phyloP scores from a whole-genome alignment of 2,113 vertebrate species.

The Lota lota region DNA sequence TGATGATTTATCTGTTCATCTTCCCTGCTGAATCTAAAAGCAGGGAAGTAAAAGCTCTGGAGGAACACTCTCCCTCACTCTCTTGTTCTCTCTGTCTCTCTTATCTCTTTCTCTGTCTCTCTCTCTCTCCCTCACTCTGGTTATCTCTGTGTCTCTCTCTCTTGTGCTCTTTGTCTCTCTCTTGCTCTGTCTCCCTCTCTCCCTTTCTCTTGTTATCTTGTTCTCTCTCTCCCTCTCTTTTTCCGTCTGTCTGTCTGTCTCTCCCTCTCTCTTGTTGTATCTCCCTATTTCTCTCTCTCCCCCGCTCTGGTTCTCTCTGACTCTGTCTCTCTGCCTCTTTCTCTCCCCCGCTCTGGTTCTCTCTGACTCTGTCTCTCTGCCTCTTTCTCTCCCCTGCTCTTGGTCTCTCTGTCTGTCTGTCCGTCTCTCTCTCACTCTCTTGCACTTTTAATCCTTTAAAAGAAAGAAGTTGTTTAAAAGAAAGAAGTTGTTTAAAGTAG shows the following conservation, averaged over 20 bases:
- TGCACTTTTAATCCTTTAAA: not conserved
- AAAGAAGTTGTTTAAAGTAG: too few species aligned
- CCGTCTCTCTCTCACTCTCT: not conserved
- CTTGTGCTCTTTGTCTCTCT: not conserved
- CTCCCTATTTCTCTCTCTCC: too few species aligned
- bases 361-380: not conserved
- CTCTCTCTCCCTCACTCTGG: not conserved
- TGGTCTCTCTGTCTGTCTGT: too few species aligned
- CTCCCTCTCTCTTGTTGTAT: too few species aligned
- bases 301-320: too few species aligned
- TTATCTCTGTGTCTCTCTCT: not conserved
- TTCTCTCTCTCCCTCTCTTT: constrained; percentile 1
- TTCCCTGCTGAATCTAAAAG: constrained; percentile 44
- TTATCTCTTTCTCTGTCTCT: constrained; percentile 12
- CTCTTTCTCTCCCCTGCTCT: too few species aligned
- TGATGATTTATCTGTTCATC: constrained; percentile 54
- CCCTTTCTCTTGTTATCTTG: constrained; percentile 24
- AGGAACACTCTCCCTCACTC: constrained; percentile 4
- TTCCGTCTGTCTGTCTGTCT: too few species aligned
- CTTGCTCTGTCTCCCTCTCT: not conserved
- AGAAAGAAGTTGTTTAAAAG: not conserved
- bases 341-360: not conserved
- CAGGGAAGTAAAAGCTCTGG: constrained; percentile 12
- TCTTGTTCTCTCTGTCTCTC: not conserved
- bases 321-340: too few species aligned